Conservation (phyloP, 1,140 invertebrate genomes). For the Mya arenaria region DNA sequence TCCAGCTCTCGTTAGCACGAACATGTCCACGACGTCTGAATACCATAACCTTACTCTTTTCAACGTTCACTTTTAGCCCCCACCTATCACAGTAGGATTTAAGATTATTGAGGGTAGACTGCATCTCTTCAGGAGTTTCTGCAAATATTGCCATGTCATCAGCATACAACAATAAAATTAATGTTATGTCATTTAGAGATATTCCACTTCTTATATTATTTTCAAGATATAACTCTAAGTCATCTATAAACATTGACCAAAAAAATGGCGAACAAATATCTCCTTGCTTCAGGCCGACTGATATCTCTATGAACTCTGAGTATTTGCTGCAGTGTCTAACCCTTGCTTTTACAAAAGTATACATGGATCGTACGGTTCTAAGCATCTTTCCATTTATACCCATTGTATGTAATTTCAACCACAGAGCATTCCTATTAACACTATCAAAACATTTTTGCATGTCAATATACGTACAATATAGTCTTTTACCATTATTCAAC, state of each 20-base stretch:
- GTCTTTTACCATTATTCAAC: too few species aligned
- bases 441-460: not conserved
- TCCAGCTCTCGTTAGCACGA: not conserved
- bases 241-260: too few species aligned
- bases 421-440: too few species aligned
- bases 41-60: not conserved
- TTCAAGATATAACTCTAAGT: not conserved
- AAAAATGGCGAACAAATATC: not conserved
- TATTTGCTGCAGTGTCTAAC: not conserved
- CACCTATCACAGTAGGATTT: conserved; percentile 10
- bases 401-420: not conserved
- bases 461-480: too few species aligned
- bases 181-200: not conserved
- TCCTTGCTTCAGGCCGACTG: not conserved
- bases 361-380: not conserved
- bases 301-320: too few species aligned
- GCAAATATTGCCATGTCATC: conserved; percentile 9
- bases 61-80: not conserved
- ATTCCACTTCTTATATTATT: not conserved
- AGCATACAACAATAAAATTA: not conserved
- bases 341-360: not conserved
- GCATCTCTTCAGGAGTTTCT: not conserved
- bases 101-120: not conserved
- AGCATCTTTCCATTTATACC: too few species aligned
- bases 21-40: not conserved